A percentile compares a stretch with the other conserved stretches of the same genome.
Evolutionary conservation across 2,888 invertebrate species (phyloP).

Genomic region (Apodemia mormo): DNA sequence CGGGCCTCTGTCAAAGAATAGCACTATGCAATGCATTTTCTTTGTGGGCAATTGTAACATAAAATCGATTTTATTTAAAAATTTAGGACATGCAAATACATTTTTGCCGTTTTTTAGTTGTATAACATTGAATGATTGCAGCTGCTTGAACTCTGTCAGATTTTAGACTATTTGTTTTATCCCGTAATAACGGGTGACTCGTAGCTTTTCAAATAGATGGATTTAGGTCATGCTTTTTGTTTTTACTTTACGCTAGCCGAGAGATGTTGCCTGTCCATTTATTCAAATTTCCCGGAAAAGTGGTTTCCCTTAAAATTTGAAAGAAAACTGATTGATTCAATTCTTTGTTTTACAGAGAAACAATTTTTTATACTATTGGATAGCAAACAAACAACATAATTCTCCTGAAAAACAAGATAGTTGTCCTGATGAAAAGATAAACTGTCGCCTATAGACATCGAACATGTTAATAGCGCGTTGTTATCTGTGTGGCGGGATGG

Average conservation of each 20-base stretch:
- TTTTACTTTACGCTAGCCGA: not conserved
- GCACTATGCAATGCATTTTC: too few relatives aligned
- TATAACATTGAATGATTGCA: not conserved
- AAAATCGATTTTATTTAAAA: not conserved
- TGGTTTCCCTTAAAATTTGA: not conserved
- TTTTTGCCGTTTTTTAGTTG: not conserved
- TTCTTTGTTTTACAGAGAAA: too few relatives aligned
- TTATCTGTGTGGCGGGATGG: too few relatives aligned
- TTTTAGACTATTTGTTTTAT: not conserved
- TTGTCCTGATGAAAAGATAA: too few relatives aligned
- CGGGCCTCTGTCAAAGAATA: too few relatives aligned
- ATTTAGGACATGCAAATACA: not conserved
- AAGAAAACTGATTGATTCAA: not conserved
- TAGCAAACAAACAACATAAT: too few relatives aligned
- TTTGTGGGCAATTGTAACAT: too few relatives aligned
- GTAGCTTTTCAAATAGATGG: conserved; percentile 5
- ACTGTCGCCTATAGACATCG: too few relatives aligned
- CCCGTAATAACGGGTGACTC: not conserved
- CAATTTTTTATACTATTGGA: too few relatives aligned
- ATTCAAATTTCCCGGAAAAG: not conserved
- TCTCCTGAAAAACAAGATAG: too few relatives aligned
- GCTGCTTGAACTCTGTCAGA: conserved; percentile 1
- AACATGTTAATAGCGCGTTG: too few relatives aligned
- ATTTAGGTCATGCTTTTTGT: conserved; percentile 5
- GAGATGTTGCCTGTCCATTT: conserved; percentile 1